These are phyloP conservation scores for Formica selysi DNA, from an alignment of 1,140 invertebrate genomes.

Conservation along the genomic window DNA sequence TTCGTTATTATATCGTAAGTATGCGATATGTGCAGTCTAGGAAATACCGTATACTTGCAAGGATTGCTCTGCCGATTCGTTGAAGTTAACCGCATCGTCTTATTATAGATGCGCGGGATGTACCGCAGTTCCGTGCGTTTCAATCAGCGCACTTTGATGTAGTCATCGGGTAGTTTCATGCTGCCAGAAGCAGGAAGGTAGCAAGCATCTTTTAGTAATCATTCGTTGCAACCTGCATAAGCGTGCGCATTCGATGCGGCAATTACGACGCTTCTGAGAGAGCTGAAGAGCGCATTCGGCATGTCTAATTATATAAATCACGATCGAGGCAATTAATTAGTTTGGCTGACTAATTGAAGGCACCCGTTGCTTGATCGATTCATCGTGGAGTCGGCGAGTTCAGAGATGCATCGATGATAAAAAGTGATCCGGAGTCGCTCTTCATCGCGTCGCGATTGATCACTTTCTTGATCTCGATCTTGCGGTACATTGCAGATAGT, in stretches of 20 bases:
- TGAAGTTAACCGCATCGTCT: conserved; percentile 24
- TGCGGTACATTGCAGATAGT: background rate
- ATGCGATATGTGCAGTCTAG: background rate
- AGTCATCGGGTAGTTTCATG: conserved; percentile 18
- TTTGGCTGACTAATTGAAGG: conserved; percentile 68
- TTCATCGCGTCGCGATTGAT: conserved; percentile 43
- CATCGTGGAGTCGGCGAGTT: conserved; percentile 51
- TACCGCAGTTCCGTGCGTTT: conserved; percentile 16
- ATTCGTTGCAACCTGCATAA: conserved; percentile 36
- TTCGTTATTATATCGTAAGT: background rate
- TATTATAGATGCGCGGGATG: conserved; percentile 9
- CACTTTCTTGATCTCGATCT: conserved; percentile 14
- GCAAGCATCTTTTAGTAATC: conserved; percentile 29
- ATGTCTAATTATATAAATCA: conserved; percentile 72
- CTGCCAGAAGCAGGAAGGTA: conserved; percentile 33
- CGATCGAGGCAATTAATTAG: conserved; percentile 71
- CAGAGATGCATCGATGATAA: conserved; percentile 5
- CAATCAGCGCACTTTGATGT: conserved; percentile 47
- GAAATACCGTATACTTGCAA: conserved; percentile 26
- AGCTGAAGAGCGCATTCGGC: conserved; percentile 23
- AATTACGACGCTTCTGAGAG: conserved; percentile 38
- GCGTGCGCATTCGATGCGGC: conserved; percentile 48
- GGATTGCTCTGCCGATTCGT: conserved; percentile 23
- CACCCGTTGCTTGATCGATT: conserved; percentile 67
- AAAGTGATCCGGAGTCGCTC: background rate